Conservation (phyloP, 2,888 invertebrate genomes). For the Caenorhabditis sp. region DNA sequence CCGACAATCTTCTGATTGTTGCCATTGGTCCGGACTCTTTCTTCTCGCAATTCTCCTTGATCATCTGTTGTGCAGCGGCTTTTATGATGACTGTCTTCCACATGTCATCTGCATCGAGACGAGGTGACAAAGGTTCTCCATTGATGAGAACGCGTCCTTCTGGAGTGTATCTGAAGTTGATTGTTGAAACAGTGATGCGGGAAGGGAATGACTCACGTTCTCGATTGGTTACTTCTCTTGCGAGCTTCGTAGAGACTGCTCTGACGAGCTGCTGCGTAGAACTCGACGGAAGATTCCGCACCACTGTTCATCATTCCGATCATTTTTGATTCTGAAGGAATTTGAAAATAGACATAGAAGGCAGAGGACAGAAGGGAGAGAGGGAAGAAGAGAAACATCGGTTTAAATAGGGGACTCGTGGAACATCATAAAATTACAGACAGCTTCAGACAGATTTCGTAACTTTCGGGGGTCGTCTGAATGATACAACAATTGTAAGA, state of each 20-base stretch:
- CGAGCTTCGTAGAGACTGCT: constrained; percentile 66
- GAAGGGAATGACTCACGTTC: constrained; percentile 52
- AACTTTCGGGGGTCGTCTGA: constrained; percentile 4
- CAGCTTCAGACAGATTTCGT: constrained; percentile 2
- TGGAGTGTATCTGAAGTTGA: constrained; percentile 60
- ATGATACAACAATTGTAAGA: neutral
- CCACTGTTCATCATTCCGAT: constrained; percentile 76
- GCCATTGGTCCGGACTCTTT: constrained; percentile 58
- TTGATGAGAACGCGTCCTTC: constrained; percentile 70
- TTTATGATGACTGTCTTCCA: constrained; percentile 68
- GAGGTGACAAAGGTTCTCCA: constrained; percentile 59
- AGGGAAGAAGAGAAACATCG: neutral
- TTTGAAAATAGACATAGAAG: neutral
- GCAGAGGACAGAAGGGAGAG: no score
- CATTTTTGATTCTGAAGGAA: constrained; percentile 44
- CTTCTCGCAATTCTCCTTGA: constrained; percentile 47
- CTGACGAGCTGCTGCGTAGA: constrained; percentile 66
- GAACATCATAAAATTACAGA: no score
- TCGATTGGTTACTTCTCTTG: constrained; percentile 58
- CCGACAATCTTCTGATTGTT: constrained; percentile 53
- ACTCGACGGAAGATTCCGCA: constrained; percentile 66
- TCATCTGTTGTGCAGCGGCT: constrained; percentile 57
- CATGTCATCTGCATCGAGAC: constrained; percentile 55
- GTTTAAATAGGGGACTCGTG: neutral
- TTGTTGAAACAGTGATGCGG: neutral